Conservation (phyloP, 2,888 invertebrate genomes). For the Liopterus haemorrhoidalis region DNA sequence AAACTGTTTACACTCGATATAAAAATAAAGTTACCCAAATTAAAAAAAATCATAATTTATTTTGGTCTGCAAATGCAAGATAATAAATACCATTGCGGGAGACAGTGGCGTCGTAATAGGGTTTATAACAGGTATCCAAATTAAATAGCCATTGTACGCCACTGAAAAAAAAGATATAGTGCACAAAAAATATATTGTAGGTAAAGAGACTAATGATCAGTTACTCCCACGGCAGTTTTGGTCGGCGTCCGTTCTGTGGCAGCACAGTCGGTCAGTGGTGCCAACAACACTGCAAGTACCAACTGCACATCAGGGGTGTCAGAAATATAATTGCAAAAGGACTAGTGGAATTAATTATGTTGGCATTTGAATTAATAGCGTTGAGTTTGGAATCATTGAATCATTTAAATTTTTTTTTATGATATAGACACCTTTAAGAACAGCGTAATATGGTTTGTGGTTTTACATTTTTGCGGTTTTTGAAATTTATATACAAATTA, state of each 20-base stretch:
- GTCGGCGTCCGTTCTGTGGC: slow-evolving; percentile 21
- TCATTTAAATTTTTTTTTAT: no score
- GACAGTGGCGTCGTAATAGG: background rate
- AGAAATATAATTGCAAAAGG: no score
- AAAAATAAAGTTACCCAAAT: background rate
- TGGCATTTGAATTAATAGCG: no score
- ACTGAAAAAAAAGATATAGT: slow-evolving; percentile 9
- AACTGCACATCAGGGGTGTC: no score
- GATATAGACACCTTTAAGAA: no score
- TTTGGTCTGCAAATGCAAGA: slow-evolving; percentile 18
- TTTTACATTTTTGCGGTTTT: no score
- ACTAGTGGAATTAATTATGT: no score
- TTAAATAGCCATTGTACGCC: slow-evolving; percentile 19
- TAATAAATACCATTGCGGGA: slow-evolving; percentile 13
- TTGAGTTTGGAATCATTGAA: no score
- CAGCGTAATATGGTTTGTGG: no score
- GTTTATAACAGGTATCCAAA: slow-evolving; percentile 6
- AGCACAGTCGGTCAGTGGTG: slow-evolving; percentile 21
- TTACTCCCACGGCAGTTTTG: slow-evolving; percentile 19
- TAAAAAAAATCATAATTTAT: slow-evolving; percentile 7
- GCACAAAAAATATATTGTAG: slow-evolving; percentile 22
- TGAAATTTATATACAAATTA: no score
- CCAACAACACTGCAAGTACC: no score
- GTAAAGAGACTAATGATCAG: slow-evolving; percentile 18
- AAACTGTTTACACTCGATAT: no score